phyloP scores from a whole-genome alignment of 2,113 vertebrate species.

The Oryzias celebensis region DNA sequence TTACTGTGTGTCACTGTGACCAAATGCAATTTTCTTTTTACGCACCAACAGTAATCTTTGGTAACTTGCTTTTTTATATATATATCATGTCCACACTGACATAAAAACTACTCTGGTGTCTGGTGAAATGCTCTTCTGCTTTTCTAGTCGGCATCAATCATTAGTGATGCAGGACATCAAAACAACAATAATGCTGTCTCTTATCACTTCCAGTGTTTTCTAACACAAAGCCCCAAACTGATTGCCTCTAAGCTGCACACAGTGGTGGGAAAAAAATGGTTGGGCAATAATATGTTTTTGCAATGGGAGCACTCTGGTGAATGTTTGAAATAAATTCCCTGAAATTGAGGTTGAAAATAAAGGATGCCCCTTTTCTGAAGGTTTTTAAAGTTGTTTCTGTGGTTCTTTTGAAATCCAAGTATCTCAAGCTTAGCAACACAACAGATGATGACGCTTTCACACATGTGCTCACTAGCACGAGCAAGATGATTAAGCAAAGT shows the following conservation, averaged over 20 bases:
- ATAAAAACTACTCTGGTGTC: slow-evolving; percentile 4
- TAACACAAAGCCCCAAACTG: slow-evolving; percentile 42
- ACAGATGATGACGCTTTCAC: too few species aligned
- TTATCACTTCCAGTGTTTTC: slow-evolving; percentile 54
- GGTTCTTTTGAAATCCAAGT: too few species aligned
- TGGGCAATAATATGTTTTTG: slow-evolving; percentile 34
- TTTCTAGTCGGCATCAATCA: slow-evolving; percentile 25
- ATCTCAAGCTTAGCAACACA: too few species aligned
- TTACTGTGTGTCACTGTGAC: slow-evolving; percentile 1
- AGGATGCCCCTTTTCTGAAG: too few species aligned
- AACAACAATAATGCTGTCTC: slow-evolving; percentile 25
- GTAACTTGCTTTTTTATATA: slow-evolving; percentile 4
- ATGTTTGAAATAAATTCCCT: slow-evolving; percentile 21
- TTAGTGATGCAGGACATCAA: slow-evolving; percentile 34
- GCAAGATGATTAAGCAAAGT: too few species aligned
- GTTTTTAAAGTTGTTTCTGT: too few species aligned
- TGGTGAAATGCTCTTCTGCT: slow-evolving; percentile 7
- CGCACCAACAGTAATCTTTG: slow-evolving; percentile 5
- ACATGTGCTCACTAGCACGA: too few species aligned
- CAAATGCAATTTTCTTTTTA: slow-evolving; percentile 9
- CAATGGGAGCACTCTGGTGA: slow-evolving; percentile 20
- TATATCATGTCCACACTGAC: slow-evolving; percentile 1
- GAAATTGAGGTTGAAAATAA: too few species aligned
- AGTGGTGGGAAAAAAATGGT: slow-evolving; percentile 24
- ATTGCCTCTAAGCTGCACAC: slow-evolving; percentile 38